phyloP scores from a whole-genome alignment of 1,140 invertebrate genomes.

The Andrena cerasifolii region DNA sequence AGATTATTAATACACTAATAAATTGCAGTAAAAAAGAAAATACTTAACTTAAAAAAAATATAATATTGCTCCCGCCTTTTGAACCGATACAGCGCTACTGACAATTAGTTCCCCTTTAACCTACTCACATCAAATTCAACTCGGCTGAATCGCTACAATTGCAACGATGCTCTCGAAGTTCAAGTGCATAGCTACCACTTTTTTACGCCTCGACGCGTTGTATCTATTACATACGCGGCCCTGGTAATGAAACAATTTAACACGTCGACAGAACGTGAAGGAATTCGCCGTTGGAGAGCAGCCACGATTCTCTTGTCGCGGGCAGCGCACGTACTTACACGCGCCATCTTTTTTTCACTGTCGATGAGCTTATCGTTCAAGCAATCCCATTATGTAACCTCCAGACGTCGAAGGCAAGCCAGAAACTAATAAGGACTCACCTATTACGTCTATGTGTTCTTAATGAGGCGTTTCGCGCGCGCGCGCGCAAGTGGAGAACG shows the following conservation, averaged over 20 bases:
- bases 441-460: conserved; percentile 6
- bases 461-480: not conserved
- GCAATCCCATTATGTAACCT: conserved; percentile 18
- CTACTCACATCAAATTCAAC: conserved; percentile 15
- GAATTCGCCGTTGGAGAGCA: conserved; percentile 36
- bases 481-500: too few species aligned
- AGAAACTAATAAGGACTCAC: conserved; percentile 17
- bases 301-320: conserved; percentile 1
- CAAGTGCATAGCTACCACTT: conserved; percentile 21
- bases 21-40: too few species aligned
- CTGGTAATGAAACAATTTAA: conserved; percentile 37
- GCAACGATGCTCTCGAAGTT: conserved; percentile 10
- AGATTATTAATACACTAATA: too few species aligned
- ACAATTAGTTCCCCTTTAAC: too few species aligned
- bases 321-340: not conserved
- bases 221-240: not conserved
- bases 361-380: conserved; percentile 14
- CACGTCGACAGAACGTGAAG: conserved; percentile 20
- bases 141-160: not conserved
- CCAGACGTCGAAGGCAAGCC: not conserved
- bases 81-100: too few species aligned
- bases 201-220: not conserved
- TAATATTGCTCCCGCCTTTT: too few species aligned
- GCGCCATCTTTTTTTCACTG: not conserved
- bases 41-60: too few species aligned